Conservation (phyloP, 30 jellyfish, hydroid and myxozoan species). For the Turritopsis rubra region DNA sequence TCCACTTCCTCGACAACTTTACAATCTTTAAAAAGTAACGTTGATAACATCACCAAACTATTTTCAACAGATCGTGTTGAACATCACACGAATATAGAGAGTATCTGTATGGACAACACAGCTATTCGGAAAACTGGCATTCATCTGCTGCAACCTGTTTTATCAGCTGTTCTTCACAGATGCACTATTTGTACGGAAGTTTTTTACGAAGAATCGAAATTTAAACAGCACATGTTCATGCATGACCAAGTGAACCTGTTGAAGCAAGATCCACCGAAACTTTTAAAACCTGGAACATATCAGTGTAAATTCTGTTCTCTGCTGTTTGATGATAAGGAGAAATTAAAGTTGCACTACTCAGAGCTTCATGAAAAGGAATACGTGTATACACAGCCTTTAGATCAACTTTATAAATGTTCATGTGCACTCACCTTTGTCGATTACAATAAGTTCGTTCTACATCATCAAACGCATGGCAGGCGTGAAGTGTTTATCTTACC, state of each 20-base stretch:
- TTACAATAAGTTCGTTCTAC: slow-evolving; percentile 8
- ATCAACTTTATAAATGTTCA: slow-evolving; percentile 22
- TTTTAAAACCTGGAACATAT: slow-evolving; percentile 15
- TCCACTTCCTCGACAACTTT: background rate
- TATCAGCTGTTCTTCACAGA: background rate
- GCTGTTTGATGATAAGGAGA: slow-evolving; percentile 19
- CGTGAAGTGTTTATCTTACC: slow-evolving; percentile 19
- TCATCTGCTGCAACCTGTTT: background rate
- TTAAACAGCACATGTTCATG: slow-evolving; percentile 16
- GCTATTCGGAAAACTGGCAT: background rate
- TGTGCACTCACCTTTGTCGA: slow-evolving; percentile 1
- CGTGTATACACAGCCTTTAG: slow-evolving; percentile 14
- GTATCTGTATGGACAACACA: background rate
- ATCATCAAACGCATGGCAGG: slow-evolving; percentile 18
- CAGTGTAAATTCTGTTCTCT: slow-evolving; percentile 12
- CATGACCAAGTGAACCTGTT: slow-evolving; percentile 21
- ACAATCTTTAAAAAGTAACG: background rate
- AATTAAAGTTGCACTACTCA: background rate
- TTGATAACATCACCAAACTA: background rate
- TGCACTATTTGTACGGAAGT: slow-evolving; percentile 22
- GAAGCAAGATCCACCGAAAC: slow-evolving; percentile 16
- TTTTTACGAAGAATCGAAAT: slow-evolving; percentile 14
- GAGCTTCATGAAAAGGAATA: slow-evolving; percentile 22
- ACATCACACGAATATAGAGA: background rate
- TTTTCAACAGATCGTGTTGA: background rate